Base-by-base conservation (phyloP, 2,113 vertebrate genomes). In the Heterotis niloticus region DNA sequence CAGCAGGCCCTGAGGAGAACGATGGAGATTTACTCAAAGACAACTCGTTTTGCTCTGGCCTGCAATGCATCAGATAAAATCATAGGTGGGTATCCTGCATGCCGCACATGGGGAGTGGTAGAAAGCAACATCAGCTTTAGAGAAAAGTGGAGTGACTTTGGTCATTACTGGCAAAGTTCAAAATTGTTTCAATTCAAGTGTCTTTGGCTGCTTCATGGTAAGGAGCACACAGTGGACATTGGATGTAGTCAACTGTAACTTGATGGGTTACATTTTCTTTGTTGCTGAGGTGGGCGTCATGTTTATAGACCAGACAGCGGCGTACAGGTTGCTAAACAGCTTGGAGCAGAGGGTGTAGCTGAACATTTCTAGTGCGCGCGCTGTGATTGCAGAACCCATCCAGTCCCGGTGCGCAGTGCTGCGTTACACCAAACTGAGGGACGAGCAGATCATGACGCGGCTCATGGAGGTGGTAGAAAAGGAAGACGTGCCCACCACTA, bases 21-120 rank as follows among this genome's bases (percentile, higher is more conserved):
- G 64, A 99, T 99, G 98, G 98, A 99, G 83, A 98, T 99, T 81
- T 99, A 99, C 86, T 99, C 97, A 5, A 99, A 98, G 85, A 99
- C 96, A 0, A 99, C 98, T 0, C 96, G 98, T 75, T 99, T 99
- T 0, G 96, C 98, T 0, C 92, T 99, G 0, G 98, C 98, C 0
- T 99, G 98, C 77, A 99, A 99, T 0, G 96, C 96, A 34, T 99
- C 98, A 0, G 96, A 99, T 82, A 98, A 97, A 84, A 99, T 99
- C 88, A 99, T 99, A 80, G 95, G 95, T 95, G 66, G 87, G 88
- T 0, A 52, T 24, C 64, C 34, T 1, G 13, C 52, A 64, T 52
- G 9, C 23, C 9, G 20, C 64, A 23, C 4, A 72, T 2, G 34
- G 34, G 3, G 34, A 7, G 34, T 2, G 34, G 34, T n/a, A n/a